A percentile compares a stretch with the other conserved stretches of the same genome.
phyloP scores from a whole-genome alignment of 2,113 vertebrate genomes.

The Diglossa brunneiventris region DNA sequence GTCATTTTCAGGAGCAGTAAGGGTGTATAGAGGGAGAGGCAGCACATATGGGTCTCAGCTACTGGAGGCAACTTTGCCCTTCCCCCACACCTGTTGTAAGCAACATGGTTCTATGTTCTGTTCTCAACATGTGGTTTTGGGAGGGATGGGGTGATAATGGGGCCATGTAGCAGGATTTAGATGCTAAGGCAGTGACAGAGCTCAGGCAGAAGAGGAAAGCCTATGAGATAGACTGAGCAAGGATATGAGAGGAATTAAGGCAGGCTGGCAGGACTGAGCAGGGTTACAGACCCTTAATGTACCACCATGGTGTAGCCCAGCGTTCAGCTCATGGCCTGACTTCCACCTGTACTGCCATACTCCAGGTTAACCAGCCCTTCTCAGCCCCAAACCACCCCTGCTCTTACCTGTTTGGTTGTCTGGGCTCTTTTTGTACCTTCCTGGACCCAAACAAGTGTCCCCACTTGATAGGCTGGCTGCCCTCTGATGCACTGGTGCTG shows the following conservation, averaged over 20 bases:
- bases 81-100: background rate
- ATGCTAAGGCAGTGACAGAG: background rate
- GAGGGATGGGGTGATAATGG: background rate
- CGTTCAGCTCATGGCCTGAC: rapidly evolving
- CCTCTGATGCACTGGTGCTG: background rate
- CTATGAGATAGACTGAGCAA: background rate
- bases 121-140: background rate
- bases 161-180: background rate
- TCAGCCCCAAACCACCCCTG: background rate
- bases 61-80: background rate
- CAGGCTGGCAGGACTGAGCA: background rate
- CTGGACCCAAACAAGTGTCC: slow-evolving; percentile 75
- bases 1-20: background rate
- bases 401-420: slow-evolving; percentile 77
- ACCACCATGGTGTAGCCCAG: background rate
- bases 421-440: slow-evolving; percentile 67
- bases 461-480: slow-evolving; percentile 65
- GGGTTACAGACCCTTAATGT: background rate
- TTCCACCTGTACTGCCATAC: background rate
- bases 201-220: background rate
- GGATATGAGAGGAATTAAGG: background rate
- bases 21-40: background rate
- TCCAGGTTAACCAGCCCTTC: background rate
- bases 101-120: background rate
- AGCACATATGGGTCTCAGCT: background rate